phyloP scores from a whole-genome alignment of 2,113 vertebrate genomes.

The Stegostoma tigrinum region DNA sequence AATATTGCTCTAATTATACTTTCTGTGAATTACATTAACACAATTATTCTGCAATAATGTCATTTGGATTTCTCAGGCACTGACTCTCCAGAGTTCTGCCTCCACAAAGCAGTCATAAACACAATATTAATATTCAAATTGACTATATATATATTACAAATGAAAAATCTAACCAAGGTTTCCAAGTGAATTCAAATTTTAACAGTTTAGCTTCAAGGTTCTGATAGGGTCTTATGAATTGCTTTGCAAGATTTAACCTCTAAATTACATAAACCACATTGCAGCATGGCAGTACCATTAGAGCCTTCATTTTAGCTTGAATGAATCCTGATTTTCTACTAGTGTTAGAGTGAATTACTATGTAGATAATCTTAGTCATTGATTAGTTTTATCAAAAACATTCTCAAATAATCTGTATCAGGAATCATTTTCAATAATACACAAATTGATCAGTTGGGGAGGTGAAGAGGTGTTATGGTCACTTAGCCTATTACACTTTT shows the following conservation, averaged over 20 bases:
- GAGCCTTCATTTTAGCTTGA: not conserved
- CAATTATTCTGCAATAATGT: slow-evolving; percentile 30
- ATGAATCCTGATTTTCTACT: not conserved
- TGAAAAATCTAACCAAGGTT: not conserved
- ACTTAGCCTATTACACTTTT: not conserved
- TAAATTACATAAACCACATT: not conserved
- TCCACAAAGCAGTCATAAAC: not conserved
- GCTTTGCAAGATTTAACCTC: not conserved
- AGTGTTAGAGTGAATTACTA: not conserved
- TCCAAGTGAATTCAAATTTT: not conserved
- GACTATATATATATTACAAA: not conserved
- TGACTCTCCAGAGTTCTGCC: not conserved
- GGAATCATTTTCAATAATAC: not conserved
- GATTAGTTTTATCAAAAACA: too few species aligned
- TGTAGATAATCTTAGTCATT: not conserved
- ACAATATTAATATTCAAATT: slow-evolving; percentile 18
- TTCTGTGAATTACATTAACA: slow-evolving; percentile 24
- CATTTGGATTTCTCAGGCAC: slow-evolving; percentile 9
- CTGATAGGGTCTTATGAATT: not conserved
- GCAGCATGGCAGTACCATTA: not conserved
- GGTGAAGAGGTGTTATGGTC: not conserved
- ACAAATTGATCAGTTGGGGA: not conserved
- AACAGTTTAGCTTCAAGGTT: not conserved
- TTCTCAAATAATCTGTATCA: not conserved
- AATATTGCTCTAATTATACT: slow-evolving; percentile 35